phyloP scores from a whole-genome alignment of 2,888 invertebrate genomes.

The Bruchidius siliquastri region DNA sequence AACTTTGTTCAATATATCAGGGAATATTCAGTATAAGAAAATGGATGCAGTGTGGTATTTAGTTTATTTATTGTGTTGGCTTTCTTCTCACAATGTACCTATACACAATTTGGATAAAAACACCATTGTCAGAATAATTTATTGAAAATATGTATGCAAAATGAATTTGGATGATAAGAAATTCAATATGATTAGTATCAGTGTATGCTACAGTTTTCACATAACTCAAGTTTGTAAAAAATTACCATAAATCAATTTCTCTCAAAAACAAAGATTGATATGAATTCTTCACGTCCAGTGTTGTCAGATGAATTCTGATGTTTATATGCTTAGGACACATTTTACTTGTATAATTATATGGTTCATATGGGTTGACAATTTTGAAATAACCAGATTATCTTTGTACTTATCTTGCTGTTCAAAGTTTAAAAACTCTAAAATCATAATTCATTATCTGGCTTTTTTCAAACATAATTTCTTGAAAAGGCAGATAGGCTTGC shows the following conservation, averaged over 20 bases:
- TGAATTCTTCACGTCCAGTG: neutral
- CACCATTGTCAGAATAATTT: neutral
- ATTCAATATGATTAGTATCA: neutral
- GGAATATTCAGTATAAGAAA: neutral
- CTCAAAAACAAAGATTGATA: neutral
- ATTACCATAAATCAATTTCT: neutral
- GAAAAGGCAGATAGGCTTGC: no score
- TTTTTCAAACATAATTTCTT: no score
- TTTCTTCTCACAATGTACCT: neutral
- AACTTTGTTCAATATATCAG: neutral
- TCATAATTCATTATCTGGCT: no score
- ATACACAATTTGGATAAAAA: neutral
- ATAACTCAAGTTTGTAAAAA: neutral
- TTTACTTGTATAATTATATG: no score
- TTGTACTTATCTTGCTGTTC: no score
- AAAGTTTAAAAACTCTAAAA: no score
- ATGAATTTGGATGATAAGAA: neutral
- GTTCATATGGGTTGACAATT: no score
- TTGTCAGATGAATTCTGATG: neutral
- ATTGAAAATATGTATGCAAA: neutral
- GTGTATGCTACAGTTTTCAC: neutral
- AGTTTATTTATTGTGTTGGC: no score
- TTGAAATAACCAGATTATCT: no score
- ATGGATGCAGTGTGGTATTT: neutral
- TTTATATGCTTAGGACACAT: neutral